Percentiles rank a stretch among this genome's conserved stretches.
phyloP scores from a whole-genome alignment of 2,113 vertebrate species.

The Caracal caracal region DNA sequence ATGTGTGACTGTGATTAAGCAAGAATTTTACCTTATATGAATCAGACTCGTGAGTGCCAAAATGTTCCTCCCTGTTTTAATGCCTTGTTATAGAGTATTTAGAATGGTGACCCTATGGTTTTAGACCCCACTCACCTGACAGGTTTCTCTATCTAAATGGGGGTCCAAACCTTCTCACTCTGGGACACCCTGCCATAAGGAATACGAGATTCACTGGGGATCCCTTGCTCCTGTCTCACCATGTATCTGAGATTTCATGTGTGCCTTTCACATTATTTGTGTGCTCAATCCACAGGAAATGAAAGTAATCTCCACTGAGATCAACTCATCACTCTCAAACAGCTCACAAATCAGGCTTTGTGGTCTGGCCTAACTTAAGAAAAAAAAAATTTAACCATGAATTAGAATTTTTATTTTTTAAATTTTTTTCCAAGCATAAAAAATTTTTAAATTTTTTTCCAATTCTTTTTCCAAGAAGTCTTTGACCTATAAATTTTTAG shows the following conservation, averaged over 20 bases:
- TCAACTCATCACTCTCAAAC: background rate
- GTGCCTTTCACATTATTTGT: background rate
- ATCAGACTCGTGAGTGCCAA: background rate
- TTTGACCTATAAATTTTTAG: background rate
- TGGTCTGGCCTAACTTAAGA: background rate
- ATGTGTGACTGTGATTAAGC: background rate
- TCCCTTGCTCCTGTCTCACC: background rate
- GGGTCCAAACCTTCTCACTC: background rate
- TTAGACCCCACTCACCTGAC: background rate
- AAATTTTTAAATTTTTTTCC: background rate
- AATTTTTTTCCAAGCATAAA: background rate
- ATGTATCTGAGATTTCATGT: background rate
- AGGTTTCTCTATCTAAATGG: background rate
- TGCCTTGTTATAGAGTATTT: background rate
- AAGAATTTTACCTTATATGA: background rate
- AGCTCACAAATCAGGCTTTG: background rate
- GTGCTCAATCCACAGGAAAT: background rate
- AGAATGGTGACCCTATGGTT: background rate
- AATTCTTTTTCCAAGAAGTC: background rate
- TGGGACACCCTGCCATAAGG: background rate
- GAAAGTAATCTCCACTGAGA: background rate
- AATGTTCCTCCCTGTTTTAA: background rate
- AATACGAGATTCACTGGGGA: background rate
- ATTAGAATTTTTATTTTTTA: background rate
- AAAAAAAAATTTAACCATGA: background rate